These are phyloP conservation scores for Drosophila ercepeae DNA, from an alignment of 1,140 invertebrate genomes.

Conservation along the genomic window DNA sequence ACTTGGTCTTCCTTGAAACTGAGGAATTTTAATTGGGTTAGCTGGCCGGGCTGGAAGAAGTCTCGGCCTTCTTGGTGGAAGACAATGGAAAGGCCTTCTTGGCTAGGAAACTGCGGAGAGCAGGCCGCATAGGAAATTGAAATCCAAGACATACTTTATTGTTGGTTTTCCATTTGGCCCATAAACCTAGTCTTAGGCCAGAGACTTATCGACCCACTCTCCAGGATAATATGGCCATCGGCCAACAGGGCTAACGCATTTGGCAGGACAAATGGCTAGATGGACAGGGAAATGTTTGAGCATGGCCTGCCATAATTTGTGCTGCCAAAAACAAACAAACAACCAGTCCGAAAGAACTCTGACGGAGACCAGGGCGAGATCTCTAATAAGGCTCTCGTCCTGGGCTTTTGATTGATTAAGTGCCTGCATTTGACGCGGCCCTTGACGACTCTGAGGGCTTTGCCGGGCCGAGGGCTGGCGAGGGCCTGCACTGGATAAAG, in stretches of 20 bases:
- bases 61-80: not conserved
- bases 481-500: constrained; percentile 53
- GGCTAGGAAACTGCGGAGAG: constrained; percentile 17
- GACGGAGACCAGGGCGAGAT: constrained; percentile 32
- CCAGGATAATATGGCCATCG: constrained; percentile 18
- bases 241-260: constrained; percentile 17
- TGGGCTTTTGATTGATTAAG: constrained; percentile 74
- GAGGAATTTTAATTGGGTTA: constrained; percentile 64
- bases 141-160: constrained; percentile 13
- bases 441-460: constrained; percentile 34
- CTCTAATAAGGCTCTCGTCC: constrained; percentile 39
- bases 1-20: constrained; percentile 30
- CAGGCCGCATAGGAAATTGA: constrained; percentile 10
- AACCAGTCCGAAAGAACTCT: constrained; percentile 55
- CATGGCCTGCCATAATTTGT: constrained; percentile 69
- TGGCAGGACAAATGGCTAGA: constrained; percentile 28
- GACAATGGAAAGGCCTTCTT: constrained; percentile 13
- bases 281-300: constrained; percentile 58
- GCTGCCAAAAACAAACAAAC: constrained; percentile 70
- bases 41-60: constrained; percentile 1
- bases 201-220: constrained; percentile 22
- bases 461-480: constrained; percentile 1
- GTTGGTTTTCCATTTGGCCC: not conserved
- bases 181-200: constrained; percentile 15
- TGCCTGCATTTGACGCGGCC: constrained; percentile 71